phyloP scores from a whole-genome alignment of 2,797 vertebrate species.

The Thripadectes ignobilis region DNA sequence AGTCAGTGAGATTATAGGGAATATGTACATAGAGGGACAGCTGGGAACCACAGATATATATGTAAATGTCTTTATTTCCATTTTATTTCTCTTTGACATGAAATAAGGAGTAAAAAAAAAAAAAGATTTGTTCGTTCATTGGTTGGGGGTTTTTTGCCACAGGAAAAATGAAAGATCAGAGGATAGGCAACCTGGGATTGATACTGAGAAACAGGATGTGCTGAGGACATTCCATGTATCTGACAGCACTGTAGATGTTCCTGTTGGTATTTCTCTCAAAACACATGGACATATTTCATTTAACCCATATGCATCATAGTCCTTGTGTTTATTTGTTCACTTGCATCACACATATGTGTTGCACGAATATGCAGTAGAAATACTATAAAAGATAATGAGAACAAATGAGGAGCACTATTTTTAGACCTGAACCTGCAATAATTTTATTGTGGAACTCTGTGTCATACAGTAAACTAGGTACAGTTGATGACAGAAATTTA shows the following conservation, averaged over 20 bases:
- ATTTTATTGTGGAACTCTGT: not conserved
- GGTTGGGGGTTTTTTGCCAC: rapidly evolving
- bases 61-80: not conserved
- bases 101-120: not conserved
- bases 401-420: not conserved
- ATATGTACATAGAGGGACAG: not conserved
- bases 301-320: not conserved
- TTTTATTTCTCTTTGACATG: not conserved
- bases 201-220: not conserved
- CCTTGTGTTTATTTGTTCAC: not conserved
- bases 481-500: not conserved
- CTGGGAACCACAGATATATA: not conserved
- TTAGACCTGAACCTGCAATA: not conserved
- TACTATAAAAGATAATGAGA: not conserved
- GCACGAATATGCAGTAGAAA: not conserved
- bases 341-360: not conserved
- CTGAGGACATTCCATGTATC: not conserved
- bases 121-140: not conserved
- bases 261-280: not conserved
- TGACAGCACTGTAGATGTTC: not conserved
- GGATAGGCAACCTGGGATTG: not conserved
- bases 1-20: not conserved
- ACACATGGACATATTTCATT: not conserved
- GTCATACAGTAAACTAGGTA: not conserved
- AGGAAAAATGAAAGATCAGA: not conserved